Percentiles rank a stretch among this genome's conserved stretches.
Evolutionary conservation across 92 coral and sea anemone species (phyloP).

Genomic region (Scolanthus callimorphus): DNA sequence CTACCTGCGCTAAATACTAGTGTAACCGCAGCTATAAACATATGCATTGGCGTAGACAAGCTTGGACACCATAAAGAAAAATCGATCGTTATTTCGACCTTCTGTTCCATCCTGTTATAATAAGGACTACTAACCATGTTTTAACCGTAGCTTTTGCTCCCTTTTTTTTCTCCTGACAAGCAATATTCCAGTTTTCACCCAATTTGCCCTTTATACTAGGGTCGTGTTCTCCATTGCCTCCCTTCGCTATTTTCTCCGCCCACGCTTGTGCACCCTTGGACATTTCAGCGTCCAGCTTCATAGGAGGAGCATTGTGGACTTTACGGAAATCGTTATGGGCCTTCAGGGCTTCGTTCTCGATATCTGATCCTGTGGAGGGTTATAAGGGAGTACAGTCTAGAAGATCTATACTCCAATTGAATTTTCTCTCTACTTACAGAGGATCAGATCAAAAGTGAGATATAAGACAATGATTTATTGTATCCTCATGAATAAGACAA

Average conservation of each 20-base stretch:
- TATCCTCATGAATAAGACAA: too few relatives aligned
- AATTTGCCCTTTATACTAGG: not conserved
- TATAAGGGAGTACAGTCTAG: too few relatives aligned
- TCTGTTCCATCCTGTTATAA: too few relatives aligned
- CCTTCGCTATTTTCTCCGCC: constrained; percentile 42
- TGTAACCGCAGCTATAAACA: too few relatives aligned
- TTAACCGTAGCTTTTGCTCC: not conserved
- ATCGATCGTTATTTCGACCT: too few relatives aligned
- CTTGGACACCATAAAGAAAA: too few relatives aligned
- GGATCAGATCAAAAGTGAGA: too few relatives aligned
- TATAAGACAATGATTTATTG: too few relatives aligned
- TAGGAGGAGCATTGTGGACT: constrained; percentile 46
- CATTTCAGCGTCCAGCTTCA: constrained; percentile 53
- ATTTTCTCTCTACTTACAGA: too few relatives aligned
- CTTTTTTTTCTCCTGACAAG: not conserved
- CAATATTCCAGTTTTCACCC: not conserved
- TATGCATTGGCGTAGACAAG: too few relatives aligned
- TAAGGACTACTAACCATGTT: not conserved
- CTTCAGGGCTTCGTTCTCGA: constrained; percentile 50
- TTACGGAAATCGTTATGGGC: constrained; percentile 58
- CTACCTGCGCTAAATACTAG: too few relatives aligned
- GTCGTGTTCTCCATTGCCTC: constrained; percentile 5
- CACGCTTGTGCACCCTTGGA: constrained; percentile 53
- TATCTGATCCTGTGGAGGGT: constrained; percentile 9
- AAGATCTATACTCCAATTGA: too few relatives aligned